phyloP scores from a whole-genome alignment of 2,888 invertebrate species.

The Merodon equestris region DNA sequence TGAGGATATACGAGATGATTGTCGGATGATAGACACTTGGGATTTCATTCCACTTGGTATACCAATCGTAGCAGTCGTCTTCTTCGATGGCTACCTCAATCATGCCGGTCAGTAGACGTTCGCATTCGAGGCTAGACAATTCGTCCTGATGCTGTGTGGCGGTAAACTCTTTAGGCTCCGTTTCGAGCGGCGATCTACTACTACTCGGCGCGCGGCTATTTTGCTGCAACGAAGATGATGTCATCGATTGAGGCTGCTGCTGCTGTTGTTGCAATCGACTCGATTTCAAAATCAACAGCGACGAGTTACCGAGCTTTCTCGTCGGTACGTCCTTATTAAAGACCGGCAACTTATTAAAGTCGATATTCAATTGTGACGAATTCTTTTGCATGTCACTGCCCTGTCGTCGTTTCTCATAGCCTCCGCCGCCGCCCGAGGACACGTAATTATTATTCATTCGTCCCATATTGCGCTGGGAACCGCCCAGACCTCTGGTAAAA shows the following conservation, averaged over 20 bases:
- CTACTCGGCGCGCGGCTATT: constrained; percentile 29
- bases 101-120: constrained; percentile 71
- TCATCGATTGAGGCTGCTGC: too few relatives aligned
- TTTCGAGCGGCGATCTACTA: neutral
- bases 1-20: constrained; percentile 72
- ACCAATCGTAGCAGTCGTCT: constrained; percentile 24
- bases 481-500: constrained; percentile 53
- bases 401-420: constrained; percentile 41
- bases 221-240: constrained; percentile 11
- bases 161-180: constrained; percentile 8
- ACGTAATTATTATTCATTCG: constrained; percentile 35
- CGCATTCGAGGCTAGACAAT: constrained; percentile 67
- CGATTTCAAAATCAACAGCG: constrained; percentile 73
- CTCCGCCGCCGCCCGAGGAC: constrained; percentile 20
- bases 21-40: constrained; percentile 70
- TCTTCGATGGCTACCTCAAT: constrained; percentile 72
- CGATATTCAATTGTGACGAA: constrained; percentile 71
- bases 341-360: constrained; percentile 74
- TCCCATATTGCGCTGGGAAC: constrained; percentile 11
- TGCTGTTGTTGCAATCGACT: constrained; percentile 66
- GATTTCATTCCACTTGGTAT: constrained; percentile 71
- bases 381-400: constrained; percentile 69
- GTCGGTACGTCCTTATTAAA: constrained; percentile 70
- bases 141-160: constrained; percentile 5
- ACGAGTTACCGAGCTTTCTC: constrained; percentile 72